phyloP scores from a whole-genome alignment of 2,888 invertebrate genomes.

The Celastrina argiolus region DNA sequence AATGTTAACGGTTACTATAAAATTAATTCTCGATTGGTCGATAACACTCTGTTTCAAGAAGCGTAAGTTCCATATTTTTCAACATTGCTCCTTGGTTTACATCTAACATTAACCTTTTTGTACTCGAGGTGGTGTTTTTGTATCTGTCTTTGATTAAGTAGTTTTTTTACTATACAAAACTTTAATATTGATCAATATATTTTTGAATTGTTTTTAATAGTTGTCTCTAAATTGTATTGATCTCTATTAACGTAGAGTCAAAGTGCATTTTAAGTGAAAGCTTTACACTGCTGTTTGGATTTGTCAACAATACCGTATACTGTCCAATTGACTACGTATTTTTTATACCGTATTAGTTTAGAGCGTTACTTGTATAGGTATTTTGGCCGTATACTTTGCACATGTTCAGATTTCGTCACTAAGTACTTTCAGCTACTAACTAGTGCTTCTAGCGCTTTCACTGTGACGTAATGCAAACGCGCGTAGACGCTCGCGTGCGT shows the following conservation, averaged over 20 bases:
- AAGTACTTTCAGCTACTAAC: too few relatives aligned
- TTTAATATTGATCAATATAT: conserved; percentile 13
- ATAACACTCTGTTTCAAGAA: background rate
- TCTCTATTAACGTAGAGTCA: conserved; percentile 17
- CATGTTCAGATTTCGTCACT: too few relatives aligned
- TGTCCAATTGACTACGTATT: conserved; percentile 13
- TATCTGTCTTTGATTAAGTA: conserved; percentile 7
- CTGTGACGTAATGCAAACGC: background rate
- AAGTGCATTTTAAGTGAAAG: conserved; percentile 16
- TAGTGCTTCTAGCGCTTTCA: too few relatives aligned
- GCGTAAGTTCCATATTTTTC: background rate
- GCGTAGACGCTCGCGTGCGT: background rate
- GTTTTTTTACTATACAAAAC: conserved; percentile 17
- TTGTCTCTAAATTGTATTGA: background rate
- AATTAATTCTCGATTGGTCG: background rate
- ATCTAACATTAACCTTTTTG: background rate
- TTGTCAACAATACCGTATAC: conserved; percentile 8
- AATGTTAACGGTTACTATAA: background rate
- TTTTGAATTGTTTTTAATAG: conserved; percentile 8
- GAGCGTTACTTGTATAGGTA: background rate
- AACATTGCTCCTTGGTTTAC: background rate
- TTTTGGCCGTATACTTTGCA: conserved; percentile 1
- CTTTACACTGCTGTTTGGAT: conserved; percentile 17
- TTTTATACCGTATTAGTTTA: conserved; percentile 8
- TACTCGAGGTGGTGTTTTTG: background rate